phyloP scores from a whole-genome alignment of 1,140 invertebrate genomes.

The Lordiphosa collinella region DNA sequence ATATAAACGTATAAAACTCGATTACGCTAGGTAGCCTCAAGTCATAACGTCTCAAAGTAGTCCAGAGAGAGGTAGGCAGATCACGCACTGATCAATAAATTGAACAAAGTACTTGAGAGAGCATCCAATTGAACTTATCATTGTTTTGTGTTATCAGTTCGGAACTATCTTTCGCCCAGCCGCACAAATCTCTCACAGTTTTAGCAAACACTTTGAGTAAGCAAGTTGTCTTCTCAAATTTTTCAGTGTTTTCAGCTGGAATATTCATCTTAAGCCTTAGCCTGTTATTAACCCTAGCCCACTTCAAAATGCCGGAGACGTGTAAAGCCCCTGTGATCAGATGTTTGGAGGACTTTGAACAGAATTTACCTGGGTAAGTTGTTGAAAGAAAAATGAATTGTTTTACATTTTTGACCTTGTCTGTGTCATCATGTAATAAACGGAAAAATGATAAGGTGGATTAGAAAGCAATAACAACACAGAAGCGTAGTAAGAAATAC shows the following conservation, averaged over 20 bases:
- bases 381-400: not conserved
- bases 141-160: slow-evolving; percentile 23
- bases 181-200: slow-evolving; percentile 18
- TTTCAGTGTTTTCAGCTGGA: not conserved
- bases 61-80: slow-evolving; percentile 21
- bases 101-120: not conserved
- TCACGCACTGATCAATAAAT: not conserved
- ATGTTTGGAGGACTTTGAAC: slow-evolving; percentile 57
- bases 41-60: slow-evolving; percentile 15
- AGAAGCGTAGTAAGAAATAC: not conserved
- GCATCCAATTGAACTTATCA: slow-evolving; percentile 3
- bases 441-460: slow-evolving; percentile 39
- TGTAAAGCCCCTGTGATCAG: slow-evolving; percentile 53
- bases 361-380: slow-evolving; percentile 64
- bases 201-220: slow-evolving; percentile 16
- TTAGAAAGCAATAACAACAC: slow-evolving; percentile 4
- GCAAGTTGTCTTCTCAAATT: slow-evolving; percentile 9
- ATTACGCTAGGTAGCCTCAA: slow-evolving; percentile 15
- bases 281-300: not conserved
- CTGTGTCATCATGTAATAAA: slow-evolving; percentile 47
- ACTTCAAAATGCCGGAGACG: slow-evolving; percentile 57
- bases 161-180: slow-evolving; percentile 10
- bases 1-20: slow-evolving; percentile 37
- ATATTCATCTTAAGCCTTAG: slow-evolving; percentile 1
- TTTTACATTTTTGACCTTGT: slow-evolving; percentile 50